Conservation (phyloP, 2,888 invertebrate genomes). For the Eilema caniola region DNA sequence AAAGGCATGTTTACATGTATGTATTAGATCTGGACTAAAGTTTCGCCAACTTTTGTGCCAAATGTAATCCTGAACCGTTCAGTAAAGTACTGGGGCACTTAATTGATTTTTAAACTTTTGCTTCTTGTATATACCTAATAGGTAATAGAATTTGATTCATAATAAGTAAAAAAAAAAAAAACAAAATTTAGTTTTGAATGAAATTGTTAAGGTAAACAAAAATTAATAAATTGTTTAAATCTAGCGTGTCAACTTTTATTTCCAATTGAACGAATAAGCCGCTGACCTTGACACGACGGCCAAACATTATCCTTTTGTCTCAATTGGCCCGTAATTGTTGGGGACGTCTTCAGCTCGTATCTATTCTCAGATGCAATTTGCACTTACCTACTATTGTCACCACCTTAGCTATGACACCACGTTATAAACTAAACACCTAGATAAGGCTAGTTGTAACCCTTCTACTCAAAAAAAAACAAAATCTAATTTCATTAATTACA, state of each 20-base stretch:
- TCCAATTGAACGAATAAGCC: slow-evolving; percentile 77
- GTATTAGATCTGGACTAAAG: too few species aligned
- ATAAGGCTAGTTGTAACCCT: slow-evolving; percentile 11
- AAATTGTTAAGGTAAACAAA: slow-evolving; percentile 1
- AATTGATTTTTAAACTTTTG: background rate
- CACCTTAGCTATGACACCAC: slow-evolving; percentile 70
- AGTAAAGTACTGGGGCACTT: background rate
- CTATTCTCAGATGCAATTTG: slow-evolving; percentile 84
- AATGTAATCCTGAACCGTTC: background rate
- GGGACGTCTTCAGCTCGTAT: slow-evolving; percentile 70
- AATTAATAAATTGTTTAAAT: slow-evolving; percentile 58
- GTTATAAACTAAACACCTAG: slow-evolving; percentile 37
- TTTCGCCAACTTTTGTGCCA: background rate
- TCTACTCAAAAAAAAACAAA: slow-evolving; percentile 1
- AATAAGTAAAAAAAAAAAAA: background rate
- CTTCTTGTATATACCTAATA: background rate
- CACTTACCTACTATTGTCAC: slow-evolving; percentile 78
- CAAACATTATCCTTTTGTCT: slow-evolving; percentile 86
- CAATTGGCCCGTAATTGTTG: slow-evolving; percentile 84
- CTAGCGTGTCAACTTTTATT: slow-evolving; percentile 77
- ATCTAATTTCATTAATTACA: background rate
- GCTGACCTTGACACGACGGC: slow-evolving; percentile 80
- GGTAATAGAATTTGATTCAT: background rate
- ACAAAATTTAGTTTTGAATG: background rate
- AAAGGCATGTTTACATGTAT: too few species aligned